Conservation (phyloP, 2,113 vertebrate species). For the Channa argus region DNA sequence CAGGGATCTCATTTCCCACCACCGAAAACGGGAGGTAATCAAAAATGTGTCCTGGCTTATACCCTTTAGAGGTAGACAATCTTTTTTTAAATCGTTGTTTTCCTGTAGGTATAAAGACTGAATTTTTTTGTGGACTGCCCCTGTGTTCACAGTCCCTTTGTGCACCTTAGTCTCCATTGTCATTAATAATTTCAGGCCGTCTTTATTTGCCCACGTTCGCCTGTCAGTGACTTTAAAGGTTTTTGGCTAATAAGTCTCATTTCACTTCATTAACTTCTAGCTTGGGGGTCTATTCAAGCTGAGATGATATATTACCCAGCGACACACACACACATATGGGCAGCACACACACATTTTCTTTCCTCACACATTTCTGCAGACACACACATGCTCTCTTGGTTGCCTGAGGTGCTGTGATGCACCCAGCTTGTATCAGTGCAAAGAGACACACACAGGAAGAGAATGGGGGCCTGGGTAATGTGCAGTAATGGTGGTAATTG, state of each 20-base stretch:
- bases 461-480: slow-evolving; percentile 67
- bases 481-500: slow-evolving; percentile 75
- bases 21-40: neutral
- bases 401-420: slow-evolving; percentile 63
- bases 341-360: slow-evolving; percentile 1
- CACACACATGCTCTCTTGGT: slow-evolving; percentile 35
- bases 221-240: slow-evolving; percentile 82
- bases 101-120: neutral
- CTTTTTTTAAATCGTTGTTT: slow-evolving; percentile 12
- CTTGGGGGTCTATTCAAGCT: slow-evolving; percentile 81
- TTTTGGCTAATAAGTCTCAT: slow-evolving; percentile 86
- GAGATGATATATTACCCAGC: slow-evolving; percentile 80
- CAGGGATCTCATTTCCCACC: neutral
- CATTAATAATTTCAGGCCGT: slow-evolving; percentile 66
- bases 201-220: slow-evolving; percentile 66
- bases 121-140: slow-evolving; percentile 4
- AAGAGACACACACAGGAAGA: slow-evolving; percentile 65
- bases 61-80: neutral
- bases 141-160: slow-evolving; percentile 31
- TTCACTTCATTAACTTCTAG: slow-evolving; percentile 86
- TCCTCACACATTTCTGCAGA: slow-evolving; percentile 8
- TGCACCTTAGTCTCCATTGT: slow-evolving; percentile 41
- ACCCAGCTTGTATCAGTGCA: slow-evolving; percentile 51
- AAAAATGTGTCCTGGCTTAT: slow-evolving; percentile 20
- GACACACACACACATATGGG: slow-evolving; percentile 45